Conservation (phyloP, 2,113 vertebrate species). For the Neodon shergylaensis region DNA sequence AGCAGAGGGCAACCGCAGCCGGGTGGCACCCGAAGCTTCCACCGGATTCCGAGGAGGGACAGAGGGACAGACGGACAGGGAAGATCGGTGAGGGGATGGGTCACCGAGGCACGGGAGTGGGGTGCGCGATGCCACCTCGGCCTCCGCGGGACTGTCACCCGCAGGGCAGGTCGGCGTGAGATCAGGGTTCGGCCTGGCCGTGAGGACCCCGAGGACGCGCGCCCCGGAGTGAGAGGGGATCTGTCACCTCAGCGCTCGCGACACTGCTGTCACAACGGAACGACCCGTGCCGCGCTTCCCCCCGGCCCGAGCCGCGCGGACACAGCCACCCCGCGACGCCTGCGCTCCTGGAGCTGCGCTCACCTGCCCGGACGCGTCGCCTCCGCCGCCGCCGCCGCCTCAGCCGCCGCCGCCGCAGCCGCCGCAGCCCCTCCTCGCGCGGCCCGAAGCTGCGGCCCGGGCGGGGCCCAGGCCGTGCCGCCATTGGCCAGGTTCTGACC, state of each 20-base stretch:
- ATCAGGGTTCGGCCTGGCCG: background rate
- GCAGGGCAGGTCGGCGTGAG: background rate
- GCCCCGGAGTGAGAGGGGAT: background rate
- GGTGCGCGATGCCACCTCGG: background rate
- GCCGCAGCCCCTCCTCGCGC: slow-evolving; percentile 62
- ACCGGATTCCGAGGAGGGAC: background rate
- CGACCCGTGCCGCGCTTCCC: background rate
- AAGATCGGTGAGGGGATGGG: background rate
- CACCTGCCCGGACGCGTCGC: slow-evolving; percentile 68
- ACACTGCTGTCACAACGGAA: slow-evolving; percentile 43
- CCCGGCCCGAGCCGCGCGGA: background rate
- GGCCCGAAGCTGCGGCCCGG: slow-evolving; percentile 40
- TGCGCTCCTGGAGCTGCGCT: background rate
- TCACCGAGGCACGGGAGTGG: background rate
- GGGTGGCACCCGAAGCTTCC: background rate
- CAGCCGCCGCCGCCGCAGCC: slow-evolving; percentile 6
- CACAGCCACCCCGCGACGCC: background rate
- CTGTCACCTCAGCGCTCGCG: background rate
- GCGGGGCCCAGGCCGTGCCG: background rate
- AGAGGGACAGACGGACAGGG: no score
- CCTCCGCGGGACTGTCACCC: background rate
- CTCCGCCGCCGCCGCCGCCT: background rate
- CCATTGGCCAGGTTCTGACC: slow-evolving; percentile 42
- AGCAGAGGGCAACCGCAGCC: background rate
- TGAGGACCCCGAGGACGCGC: background rate